Percentiles rank a stretch among this genome's conserved stretches.
These are phyloP conservation scores for Theocolax elegans DNA, from an alignment of 1,140 invertebrate genomes.

Conservation along the genomic window DNA sequence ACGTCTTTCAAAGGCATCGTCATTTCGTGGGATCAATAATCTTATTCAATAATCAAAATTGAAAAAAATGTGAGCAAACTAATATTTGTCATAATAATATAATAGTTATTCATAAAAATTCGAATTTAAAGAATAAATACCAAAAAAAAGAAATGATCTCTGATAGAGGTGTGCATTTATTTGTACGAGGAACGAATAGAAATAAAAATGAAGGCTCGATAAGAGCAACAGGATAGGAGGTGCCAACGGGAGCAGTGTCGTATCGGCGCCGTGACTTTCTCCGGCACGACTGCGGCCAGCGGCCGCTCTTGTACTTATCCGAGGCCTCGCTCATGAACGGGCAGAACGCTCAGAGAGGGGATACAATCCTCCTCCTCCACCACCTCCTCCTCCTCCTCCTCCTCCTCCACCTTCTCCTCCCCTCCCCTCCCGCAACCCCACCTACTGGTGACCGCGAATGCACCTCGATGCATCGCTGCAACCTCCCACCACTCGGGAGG, in stretches of 20 bases:
- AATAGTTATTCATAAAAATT: too few relatives aligned
- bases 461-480: constrained; percentile 28
- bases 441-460: not conserved
- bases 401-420: not conserved
- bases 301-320: constrained; percentile 38
- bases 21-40: too few relatives aligned
- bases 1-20: too few relatives aligned
- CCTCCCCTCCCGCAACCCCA: not conserved
- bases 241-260: constrained; percentile 47
- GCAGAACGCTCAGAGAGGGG: not conserved
- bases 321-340: constrained; percentile 41
- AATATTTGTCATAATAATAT: too few relatives aligned
- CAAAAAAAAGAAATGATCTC: too few relatives aligned
- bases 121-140: too few relatives aligned
- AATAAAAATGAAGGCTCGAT: too few relatives aligned
- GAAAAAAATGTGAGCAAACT: too few relatives aligned
- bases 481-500: not conserved
- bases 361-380: not conserved
- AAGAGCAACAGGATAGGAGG: constrained; percentile 15
- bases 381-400: not conserved
- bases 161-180: too few relatives aligned
- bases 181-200: too few relatives aligned
- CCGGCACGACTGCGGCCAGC: constrained; percentile 42
- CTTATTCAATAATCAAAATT: too few relatives aligned
- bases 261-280: constrained; percentile 53